Evolutionary conservation across 2,888 invertebrate genomes (phyloP).

Genomic region (Rhodophaea formosa): DNA sequence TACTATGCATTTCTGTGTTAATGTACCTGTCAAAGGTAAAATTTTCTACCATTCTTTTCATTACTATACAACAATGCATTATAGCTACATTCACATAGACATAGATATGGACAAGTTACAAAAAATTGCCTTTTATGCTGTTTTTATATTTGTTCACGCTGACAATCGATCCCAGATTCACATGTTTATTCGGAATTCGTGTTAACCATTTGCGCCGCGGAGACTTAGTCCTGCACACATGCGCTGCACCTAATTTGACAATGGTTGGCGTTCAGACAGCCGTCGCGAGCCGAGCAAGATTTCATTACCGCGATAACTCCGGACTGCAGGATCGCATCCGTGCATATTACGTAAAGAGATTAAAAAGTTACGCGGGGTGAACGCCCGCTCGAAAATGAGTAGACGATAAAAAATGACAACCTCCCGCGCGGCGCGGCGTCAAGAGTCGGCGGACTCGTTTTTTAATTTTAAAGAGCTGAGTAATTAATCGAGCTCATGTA

Average conservation of each 20-base stretch:
- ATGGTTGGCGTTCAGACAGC: not conserved
- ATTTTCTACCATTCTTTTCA: too few relatives aligned
- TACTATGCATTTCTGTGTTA: too few relatives aligned
- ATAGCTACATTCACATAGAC: too few relatives aligned
- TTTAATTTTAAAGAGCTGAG: constrained; percentile 1
- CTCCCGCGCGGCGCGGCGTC: constrained; percentile 12
- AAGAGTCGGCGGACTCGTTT: not conserved
- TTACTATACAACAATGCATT: too few relatives aligned
- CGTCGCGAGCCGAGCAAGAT: not conserved
- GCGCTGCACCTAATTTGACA: constrained; percentile 7
- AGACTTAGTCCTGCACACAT: not conserved
- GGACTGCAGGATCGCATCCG: not conserved
- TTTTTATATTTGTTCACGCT: too few relatives aligned
- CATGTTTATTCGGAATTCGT: too few relatives aligned
- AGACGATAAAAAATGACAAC: constrained; percentile 30
- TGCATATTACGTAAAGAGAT: constrained; percentile 42
- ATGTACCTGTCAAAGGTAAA: too few relatives aligned
- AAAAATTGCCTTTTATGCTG: too few relatives aligned
- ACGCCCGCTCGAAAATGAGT: constrained; percentile 47
- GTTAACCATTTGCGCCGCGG: too few relatives aligned
- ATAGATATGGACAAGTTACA: too few relatives aligned
- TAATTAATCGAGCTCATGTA: not conserved
- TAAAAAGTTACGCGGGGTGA: constrained; percentile 47
- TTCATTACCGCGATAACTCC: not conserved
- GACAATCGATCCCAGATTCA: too few relatives aligned